phyloP scores from a whole-genome alignment of 2,113 vertebrate species.

The Oryzias curvinotus region DNA sequence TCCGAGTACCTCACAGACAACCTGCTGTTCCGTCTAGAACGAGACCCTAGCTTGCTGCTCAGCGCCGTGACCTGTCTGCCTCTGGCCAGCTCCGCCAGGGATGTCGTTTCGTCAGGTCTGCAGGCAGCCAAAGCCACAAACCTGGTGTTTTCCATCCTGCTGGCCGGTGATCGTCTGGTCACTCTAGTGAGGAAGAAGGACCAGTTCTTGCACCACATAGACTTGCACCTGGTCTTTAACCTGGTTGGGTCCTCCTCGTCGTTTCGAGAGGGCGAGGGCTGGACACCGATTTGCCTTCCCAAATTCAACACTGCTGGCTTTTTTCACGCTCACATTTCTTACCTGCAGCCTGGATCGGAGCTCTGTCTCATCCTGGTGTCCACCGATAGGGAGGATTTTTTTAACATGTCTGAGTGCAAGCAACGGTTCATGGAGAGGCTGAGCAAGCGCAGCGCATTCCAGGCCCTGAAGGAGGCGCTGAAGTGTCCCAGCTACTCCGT shows the following conservation, averaged over 20 bases:
- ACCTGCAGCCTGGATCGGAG: slow-evolving; percentile 86
- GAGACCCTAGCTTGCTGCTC: slow-evolving; percentile 91
- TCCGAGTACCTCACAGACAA: slow-evolving; percentile 95
- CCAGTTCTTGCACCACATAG: slow-evolving; percentile 94
- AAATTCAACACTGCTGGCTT: slow-evolving; percentile 94
- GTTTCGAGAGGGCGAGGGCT: slow-evolving; percentile 94
- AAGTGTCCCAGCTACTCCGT: slow-evolving; percentile 85
- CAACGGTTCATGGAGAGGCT: slow-evolving; percentile 89
- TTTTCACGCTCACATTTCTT: slow-evolving; percentile 97
- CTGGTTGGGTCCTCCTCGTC: slow-evolving; percentile 93
- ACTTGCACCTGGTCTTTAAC: slow-evolving; percentile 96
- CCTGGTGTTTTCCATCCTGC: slow-evolving; percentile 94
- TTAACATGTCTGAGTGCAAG: slow-evolving; percentile 92
- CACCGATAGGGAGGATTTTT: slow-evolving; percentile 94
- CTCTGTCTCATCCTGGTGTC: slow-evolving; percentile 95
- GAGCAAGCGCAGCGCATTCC: slow-evolving; percentile 83
- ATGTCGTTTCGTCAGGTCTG: slow-evolving; percentile 84
- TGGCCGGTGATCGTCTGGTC: slow-evolving; percentile 89
- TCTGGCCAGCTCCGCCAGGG: slow-evolving; percentile 80
- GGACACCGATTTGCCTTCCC: slow-evolving; percentile 96
- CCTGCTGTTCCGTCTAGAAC: slow-evolving; percentile 89
- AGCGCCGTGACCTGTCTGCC: slow-evolving; percentile 91
- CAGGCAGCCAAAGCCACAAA: slow-evolving; percentile 91
- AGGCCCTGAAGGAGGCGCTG: slow-evolving; percentile 84
- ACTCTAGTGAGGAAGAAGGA: slow-evolving; percentile 94